Evolutionary conservation across 2,113 vertebrate species (phyloP).

Genomic region (Callipepla californica): DNA sequence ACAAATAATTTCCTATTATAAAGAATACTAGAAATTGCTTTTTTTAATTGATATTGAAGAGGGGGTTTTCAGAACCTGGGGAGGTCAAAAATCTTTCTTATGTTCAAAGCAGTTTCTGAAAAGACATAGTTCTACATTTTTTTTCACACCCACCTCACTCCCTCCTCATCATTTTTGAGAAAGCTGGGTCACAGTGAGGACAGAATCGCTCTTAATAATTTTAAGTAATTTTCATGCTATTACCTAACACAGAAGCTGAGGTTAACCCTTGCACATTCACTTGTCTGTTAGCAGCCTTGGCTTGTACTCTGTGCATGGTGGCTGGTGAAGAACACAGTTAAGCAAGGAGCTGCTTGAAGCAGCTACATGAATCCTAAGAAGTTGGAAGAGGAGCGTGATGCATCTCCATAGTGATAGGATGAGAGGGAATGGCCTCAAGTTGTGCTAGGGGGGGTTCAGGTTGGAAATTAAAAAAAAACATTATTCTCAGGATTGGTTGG

Average conservation of each 20-base stretch:
- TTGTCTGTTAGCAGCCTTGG: neutral
- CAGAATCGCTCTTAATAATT: neutral
- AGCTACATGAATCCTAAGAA: neutral
- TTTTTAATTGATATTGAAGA: neutral
- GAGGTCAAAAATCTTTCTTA: neutral
- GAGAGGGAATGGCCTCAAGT: too few relatives aligned
- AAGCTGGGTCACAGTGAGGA: neutral
- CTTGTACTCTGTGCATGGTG: neutral
- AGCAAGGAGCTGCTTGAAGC: neutral
- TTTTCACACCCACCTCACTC: neutral
- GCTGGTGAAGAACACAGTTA: neutral
- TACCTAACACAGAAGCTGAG: neutral
- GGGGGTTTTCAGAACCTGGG: neutral
- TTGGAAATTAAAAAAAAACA: too few relatives aligned
- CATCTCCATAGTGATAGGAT: neutral
- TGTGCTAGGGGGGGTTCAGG: too few relatives aligned
- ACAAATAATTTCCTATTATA: slow-evolving; percentile 12
- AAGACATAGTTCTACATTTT: neutral
- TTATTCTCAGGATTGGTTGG: too few relatives aligned
- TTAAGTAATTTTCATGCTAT: neutral
- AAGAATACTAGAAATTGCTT: neutral
- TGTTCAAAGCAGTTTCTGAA: neutral
- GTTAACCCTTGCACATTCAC: neutral
- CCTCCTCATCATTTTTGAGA: neutral
- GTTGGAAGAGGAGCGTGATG: neutral